Percentiles rank a stretch among this genome's conserved stretches.
phyloP scores from a whole-genome alignment of 2,888 invertebrate species.

The Clepsis dumicolana region DNA sequence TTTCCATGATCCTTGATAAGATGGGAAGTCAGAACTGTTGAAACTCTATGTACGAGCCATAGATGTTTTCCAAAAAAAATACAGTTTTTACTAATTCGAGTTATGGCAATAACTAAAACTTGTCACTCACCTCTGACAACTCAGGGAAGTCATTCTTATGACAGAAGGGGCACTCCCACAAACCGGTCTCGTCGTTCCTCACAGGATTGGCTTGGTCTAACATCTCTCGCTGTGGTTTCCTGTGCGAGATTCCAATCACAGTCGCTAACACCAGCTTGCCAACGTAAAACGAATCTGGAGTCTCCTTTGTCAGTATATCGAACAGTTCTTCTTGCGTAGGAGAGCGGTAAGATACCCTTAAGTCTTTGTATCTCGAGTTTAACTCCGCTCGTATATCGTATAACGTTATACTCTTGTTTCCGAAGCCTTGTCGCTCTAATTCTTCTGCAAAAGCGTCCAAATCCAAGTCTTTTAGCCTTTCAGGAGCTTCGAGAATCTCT shows the following conservation, averaged over 20 bases:
- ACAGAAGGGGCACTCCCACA: constrained; percentile 99
- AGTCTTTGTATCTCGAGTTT: constrained; percentile 96
- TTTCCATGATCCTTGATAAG: too few relatives aligned
- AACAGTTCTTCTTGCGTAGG: constrained; percentile 95
- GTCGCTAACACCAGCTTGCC: constrained; percentile 94
- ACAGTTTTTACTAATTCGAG: too few relatives aligned
- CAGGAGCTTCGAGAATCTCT: constrained; percentile 98
- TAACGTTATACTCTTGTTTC: constrained; percentile 96
- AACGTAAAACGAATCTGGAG: constrained; percentile 96
- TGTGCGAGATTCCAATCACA: constrained; percentile 93
- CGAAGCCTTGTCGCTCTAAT: constrained; percentile 95
- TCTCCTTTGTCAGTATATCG: constrained; percentile 98
- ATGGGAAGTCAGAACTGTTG: too few relatives aligned
- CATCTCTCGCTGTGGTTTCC: constrained; percentile 96
- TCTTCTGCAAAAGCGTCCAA: constrained; percentile 99
- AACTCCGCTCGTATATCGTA: constrained; percentile 99
- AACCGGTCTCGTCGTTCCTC: constrained; percentile 96
- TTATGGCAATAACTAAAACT: too few relatives aligned
- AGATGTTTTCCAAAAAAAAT: too few relatives aligned
- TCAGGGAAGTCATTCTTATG: constrained; percentile 98
- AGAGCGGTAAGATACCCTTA: constrained; percentile 91
- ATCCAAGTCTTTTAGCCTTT: constrained; percentile 97
- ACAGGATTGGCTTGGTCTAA: constrained; percentile 98
- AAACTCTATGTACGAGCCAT: too few relatives aligned
- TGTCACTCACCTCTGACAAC: constrained; percentile 89